phyloP scores from a whole-genome alignment of 2,888 invertebrate genomes.

The Entomobrya multifasciata region DNA sequence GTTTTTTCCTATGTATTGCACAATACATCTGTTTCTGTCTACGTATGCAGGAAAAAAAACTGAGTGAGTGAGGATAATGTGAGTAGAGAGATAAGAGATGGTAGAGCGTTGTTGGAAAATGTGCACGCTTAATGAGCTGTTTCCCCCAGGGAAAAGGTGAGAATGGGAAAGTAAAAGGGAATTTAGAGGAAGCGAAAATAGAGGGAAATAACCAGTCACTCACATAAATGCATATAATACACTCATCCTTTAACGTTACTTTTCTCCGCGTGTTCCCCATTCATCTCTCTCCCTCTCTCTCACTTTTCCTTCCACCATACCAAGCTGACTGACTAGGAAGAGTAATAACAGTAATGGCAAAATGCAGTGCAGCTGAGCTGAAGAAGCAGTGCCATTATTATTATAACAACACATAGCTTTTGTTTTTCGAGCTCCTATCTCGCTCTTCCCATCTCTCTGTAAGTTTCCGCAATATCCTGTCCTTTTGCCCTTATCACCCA shows the following conservation, averaged over 20 bases:
- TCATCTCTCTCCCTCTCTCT: background rate
- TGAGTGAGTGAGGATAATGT: background rate
- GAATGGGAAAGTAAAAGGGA: constrained; percentile 42
- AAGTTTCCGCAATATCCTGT: constrained; percentile 43
- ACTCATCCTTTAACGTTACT: background rate
- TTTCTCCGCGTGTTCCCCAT: background rate
- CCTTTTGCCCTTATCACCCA: constrained; percentile 44
- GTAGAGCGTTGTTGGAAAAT: constrained; percentile 46
- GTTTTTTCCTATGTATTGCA: background rate
- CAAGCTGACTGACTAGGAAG: background rate
- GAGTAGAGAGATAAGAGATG: background rate
- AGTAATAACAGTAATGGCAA: background rate
- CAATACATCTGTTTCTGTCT: constrained; percentile 11
- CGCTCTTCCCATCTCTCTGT: background rate
- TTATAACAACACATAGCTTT: constrained; percentile 18
- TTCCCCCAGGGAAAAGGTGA: constrained; percentile 67
- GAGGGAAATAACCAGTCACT: background rate
- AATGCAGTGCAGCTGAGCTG: background rate
- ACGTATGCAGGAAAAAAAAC: constrained; percentile 1
- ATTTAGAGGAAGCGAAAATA: background rate
- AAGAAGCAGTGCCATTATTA: background rate
- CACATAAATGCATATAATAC: background rate
- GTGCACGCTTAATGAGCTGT: constrained; percentile 66
- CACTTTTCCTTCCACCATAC: too few species aligned
- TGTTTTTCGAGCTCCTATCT: constrained; percentile 23